Evolutionary conservation across 2,113 vertebrate genomes (phyloP).

Genomic region (Leucopsar rothschildi): DNA sequence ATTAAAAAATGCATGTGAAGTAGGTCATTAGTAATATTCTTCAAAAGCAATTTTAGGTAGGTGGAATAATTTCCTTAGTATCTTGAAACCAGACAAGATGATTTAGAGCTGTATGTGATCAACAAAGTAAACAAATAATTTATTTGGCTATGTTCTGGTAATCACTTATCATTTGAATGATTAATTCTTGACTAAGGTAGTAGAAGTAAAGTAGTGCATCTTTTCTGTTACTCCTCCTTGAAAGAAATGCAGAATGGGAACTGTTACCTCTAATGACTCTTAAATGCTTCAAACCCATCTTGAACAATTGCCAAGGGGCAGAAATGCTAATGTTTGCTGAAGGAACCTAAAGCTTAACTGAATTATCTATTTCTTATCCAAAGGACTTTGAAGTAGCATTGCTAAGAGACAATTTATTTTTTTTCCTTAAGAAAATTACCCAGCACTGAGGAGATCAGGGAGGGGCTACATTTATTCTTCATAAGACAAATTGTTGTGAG

Average conservation of each 20-base stretch:
- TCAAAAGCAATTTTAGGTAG: not conserved
- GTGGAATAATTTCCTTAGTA: not conserved
- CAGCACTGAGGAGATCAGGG: not conserved
- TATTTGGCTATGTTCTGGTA: not conserved
- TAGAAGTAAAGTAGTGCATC: not conserved
- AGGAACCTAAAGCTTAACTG: conserved; percentile 3
- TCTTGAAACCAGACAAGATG: not conserved
- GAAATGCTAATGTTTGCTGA: conserved; percentile 24
- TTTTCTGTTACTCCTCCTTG: conserved; percentile 32
- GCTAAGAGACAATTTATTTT: not conserved
- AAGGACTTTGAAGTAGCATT: conserved; percentile 45
- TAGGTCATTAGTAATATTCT: not conserved
- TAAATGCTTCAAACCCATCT: conserved; percentile 47
- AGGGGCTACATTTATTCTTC: not conserved
- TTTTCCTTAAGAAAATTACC: conserved; percentile 3
- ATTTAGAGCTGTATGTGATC: not conserved
- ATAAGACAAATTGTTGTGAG: conserved; percentile 6
- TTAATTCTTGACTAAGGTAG: conserved; percentile 50
- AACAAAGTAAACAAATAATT: conserved; percentile 33
- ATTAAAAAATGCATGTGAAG: not conserved
- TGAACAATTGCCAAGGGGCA: conserved; percentile 16
- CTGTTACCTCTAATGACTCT: conserved; percentile 39
- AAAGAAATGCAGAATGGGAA: conserved; percentile 43
- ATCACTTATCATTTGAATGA: conserved; percentile 33
- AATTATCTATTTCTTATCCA: conserved; percentile 56